Evolutionary conservation across 2,113 vertebrate species (phyloP).

Genomic region (Erythrolamprus reginae): DNA sequence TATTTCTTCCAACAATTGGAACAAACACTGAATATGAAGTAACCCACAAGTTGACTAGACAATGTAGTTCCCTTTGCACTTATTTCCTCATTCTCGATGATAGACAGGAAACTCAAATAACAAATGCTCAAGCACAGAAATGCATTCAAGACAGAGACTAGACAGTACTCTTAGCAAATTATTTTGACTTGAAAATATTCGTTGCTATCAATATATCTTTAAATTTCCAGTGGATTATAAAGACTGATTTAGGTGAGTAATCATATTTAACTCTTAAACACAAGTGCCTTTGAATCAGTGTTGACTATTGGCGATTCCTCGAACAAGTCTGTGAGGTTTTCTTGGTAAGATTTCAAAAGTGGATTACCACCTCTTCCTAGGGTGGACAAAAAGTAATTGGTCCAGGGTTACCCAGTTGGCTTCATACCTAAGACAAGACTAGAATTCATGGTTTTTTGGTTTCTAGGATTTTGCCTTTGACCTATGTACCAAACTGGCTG

Average conservation of each 20-base stretch:
- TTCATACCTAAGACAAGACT: background rate
- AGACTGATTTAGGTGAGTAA: background rate
- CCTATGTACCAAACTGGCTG: background rate
- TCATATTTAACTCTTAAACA: background rate
- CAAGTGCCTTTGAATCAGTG: background rate
- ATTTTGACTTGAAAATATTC: background rate
- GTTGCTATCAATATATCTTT: background rate
- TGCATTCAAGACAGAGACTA: background rate
- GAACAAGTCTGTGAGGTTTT: background rate
- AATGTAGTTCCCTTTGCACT: background rate
- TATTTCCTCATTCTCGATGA: background rate
- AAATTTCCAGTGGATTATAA: background rate
- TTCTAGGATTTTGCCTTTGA: background rate
- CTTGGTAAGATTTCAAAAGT: background rate
- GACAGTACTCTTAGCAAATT: background rate
- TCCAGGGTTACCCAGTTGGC: background rate
- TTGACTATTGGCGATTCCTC: background rate
- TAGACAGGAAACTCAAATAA: background rate
- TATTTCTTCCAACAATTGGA: too few relatives aligned
- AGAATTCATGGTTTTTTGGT: background rate
- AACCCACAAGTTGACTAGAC: background rate
- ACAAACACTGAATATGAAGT: accelerated
- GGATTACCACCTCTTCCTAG: background rate
- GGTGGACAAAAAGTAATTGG: background rate
- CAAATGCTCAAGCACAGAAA: background rate